A percentile compares a stretch with the other conserved stretches of the same genome.
These are phyloP conservation scores for Armadillidium nasatum DNA, from an alignment of 1,140 invertebrate species.

Conservation along the genomic window DNA sequence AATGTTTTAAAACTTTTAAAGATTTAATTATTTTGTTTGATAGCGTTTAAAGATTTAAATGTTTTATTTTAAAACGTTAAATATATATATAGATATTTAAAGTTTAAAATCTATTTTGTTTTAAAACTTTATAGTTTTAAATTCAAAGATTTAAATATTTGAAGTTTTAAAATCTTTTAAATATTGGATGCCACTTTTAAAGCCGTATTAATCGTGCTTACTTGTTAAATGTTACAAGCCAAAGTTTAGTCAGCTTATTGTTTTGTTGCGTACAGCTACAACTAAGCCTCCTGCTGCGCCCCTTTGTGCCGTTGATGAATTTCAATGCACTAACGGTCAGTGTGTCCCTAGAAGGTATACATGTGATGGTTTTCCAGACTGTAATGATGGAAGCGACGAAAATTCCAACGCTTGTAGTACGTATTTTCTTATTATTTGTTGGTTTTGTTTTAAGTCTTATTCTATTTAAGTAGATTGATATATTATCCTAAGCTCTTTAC, in stretches of 20 bases:
- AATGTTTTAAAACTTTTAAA: no score
- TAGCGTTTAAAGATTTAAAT: no score
- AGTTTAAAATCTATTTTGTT: no score
- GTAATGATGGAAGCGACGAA: slow-evolving; percentile 49
- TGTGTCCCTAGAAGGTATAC: slow-evolving; percentile 45
- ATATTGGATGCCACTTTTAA: no score
- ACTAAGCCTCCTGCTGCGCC: neutral
- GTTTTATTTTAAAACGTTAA: no score
- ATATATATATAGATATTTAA: no score
- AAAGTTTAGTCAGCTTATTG: neutral
- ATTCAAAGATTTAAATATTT: no score
- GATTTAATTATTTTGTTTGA: no score
- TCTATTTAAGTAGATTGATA: neutral
- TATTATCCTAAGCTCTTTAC: neutral
- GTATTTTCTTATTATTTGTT: slow-evolving; percentile 17
- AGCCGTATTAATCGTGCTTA: no score
- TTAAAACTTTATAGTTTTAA: no score
- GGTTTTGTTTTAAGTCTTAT: neutral
- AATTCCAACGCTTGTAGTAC: slow-evolving; percentile 19
- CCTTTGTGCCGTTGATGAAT: slow-evolving; percentile 43
- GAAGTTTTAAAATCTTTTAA: no score
- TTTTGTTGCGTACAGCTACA: neutral
- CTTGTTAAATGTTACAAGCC: no score
- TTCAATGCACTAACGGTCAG: slow-evolving; percentile 46
- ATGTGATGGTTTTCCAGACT: slow-evolving; percentile 49